These are phyloP conservation scores for Oophaga pumilio DNA, from an alignment of 2,113 vertebrate species.

Conservation along the genomic window DNA sequence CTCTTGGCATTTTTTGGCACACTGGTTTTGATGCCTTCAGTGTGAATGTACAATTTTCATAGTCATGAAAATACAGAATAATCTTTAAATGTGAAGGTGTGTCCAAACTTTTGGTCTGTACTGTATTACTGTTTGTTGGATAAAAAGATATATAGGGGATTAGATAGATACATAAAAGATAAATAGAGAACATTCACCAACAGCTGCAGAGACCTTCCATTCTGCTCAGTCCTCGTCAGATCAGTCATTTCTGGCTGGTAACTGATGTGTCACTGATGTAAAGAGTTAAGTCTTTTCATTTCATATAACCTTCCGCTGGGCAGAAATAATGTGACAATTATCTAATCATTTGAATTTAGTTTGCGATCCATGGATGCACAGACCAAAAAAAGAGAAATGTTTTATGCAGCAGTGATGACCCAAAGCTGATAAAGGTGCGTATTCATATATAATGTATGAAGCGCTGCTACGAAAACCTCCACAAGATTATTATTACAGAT, in stretches of 20 bases:
- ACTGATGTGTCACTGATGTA: background rate
- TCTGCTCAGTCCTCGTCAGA: background rate
- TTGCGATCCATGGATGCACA: background rate
- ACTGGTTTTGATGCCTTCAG: no score
- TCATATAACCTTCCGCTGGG: background rate
- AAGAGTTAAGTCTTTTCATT: background rate
- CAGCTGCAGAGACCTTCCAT: no score
- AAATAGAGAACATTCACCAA: no score
- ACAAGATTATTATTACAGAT: slow-evolving; percentile 1
- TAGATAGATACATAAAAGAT: no score
- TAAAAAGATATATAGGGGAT: no score
- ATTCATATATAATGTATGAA: background rate
- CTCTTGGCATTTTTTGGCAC: no score
- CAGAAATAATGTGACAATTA: background rate
- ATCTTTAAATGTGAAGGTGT: no score
- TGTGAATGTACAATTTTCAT: no score
- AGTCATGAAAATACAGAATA: no score
- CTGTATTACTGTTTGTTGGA: no score
- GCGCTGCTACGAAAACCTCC: background rate
- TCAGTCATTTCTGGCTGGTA: background rate
- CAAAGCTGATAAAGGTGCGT: background rate
- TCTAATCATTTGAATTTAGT: background rate
- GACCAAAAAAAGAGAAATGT: background rate
- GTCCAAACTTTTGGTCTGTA: no score
- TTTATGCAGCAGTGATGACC: background rate